These are phyloP conservation scores for Gonatopus flavifemur DNA, from an alignment of 1,140 invertebrate species.

Conservation along the genomic window DNA sequence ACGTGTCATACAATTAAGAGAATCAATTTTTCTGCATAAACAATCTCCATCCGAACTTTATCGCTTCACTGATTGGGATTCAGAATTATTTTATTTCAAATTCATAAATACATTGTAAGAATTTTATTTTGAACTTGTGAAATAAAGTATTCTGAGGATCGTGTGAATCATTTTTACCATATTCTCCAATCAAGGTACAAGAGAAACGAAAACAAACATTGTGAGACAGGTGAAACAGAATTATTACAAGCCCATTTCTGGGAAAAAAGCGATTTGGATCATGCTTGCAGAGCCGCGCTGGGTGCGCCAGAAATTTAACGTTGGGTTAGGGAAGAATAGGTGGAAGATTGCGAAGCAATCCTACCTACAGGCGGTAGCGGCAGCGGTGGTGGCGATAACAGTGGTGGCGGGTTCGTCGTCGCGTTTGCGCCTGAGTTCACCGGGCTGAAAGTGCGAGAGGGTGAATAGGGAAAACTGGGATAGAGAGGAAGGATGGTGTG, in stretches of 20 bases:
- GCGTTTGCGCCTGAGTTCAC: slow-evolving; percentile 35
- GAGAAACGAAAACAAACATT: slow-evolving; percentile 9
- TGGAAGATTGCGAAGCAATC: neutral
- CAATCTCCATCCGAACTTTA: no score
- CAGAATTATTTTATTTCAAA: no score
- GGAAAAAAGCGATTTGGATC: slow-evolving; percentile 27
- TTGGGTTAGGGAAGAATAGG: neutral
- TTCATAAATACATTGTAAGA: no score
- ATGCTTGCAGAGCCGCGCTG: slow-evolving; percentile 11
- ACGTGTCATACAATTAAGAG: no score
- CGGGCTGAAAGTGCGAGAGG: slow-evolving; percentile 27
- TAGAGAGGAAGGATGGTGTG: neutral
- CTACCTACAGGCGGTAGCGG: neutral
- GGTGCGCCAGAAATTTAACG: no score
- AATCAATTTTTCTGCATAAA: no score
- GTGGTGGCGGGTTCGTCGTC: slow-evolving; percentile 13
- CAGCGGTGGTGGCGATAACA: neutral
- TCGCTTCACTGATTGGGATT: no score
- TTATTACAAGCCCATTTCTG: slow-evolving; percentile 16
- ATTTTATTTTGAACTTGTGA: no score
- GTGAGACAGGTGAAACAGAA: slow-evolving; percentile 12
- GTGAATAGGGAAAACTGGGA: slow-evolving; percentile 1
- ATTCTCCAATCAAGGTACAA: no score
- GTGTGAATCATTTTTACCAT: no score
- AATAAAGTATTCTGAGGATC: no score